Evolutionary conservation across 2,113 vertebrate species (phyloP), one percentile per base, ranked within the genome.

Genomic region (Leptosomus discolor): DNA sequence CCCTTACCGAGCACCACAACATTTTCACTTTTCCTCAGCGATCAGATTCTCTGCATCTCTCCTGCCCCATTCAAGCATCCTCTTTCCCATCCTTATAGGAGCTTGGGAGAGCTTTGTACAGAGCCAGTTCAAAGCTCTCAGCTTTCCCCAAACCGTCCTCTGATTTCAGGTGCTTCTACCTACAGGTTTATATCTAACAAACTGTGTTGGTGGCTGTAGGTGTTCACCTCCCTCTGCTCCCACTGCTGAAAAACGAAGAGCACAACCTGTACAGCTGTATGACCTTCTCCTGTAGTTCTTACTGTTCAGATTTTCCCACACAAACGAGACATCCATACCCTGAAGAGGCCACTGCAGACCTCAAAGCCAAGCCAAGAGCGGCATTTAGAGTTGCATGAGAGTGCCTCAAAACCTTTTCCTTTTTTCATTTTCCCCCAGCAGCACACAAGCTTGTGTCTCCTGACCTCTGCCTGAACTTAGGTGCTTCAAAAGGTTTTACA

Each of bases 401-500:
- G 58, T 1, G 43, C 58, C 69, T 80, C 63, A 36, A 76, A 95
- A 39, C 50, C 51, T 80, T 36, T 48, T 48, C 14, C 32, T 45
- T 37, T 48, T 39, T 9, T 21, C 32, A 6, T 75, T 60, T 46
- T n/a, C 21, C 57, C 27, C 45, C n/a, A 65, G 77, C 37, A 88
- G 61, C 43, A 24, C 17, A 6, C 7, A 29, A 71, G 64, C 21
- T 24, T 23, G 63, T 21, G 92, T 90, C 75, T 94, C 79, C 91
- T 93, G 96, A 94, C 95, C 97, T 67, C 94, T 61, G 53, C 80
- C 74, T 97, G 95, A 98, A 97, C 95, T 82, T 9, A 43, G n/a
- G 70, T 7, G 63, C 73, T 92, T 96, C 94, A 77, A 67, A 96
- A 92, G 88, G 32, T 83, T 82, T 91, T 91, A 94, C 94, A 93